Base-by-base conservation (phyloP, 1,140 invertebrate species). In the Colletes latitarsis region DNA sequence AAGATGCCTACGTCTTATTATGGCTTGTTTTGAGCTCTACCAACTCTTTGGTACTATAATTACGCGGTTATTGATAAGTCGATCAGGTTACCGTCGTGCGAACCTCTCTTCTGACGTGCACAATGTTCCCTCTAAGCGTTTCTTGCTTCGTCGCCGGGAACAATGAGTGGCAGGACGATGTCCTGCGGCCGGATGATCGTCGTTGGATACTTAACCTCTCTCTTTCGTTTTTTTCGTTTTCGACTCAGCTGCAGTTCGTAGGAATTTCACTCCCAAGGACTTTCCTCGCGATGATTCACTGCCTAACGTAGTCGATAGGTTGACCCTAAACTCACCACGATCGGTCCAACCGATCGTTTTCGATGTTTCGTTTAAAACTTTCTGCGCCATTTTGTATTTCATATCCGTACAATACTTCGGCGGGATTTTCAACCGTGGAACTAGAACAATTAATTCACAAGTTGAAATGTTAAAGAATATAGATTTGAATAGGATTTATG, bases 31-130 rank as follows among this genome's bases (percentile, higher is more conserved):
- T 93, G 92, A 91, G 90, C 90, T 85, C 90, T 89, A 90, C 88
- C 92, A 93, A 93, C 92, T 93, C 92, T 93, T 93, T 93, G 88
- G 90, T 92, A 91, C 91, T 91, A 91, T 93, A 93, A 93, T 93
- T 93, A 93, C 91, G 90, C 90, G 92, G 89, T 93, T 93, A 93
- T 93, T 93, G 93, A 93, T 93, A 93, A 93, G 92, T 93, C 89
- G 92, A 93, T 93, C 92, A 89, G 89, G 92, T 93, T 93, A 92
- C 93, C 88, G 87, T 86, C 84, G 88, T 85, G 83, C 85, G 77
- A 84, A 85, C 84, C 81, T 87, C 82, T 86, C 89, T 88, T 88
- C 88, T 91, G 62, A 71, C 72, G 64, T 70, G 78, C 71, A 91
- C 89, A 92, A 90, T 92, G 84, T 91, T 83, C 68, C 70, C 73